Percentiles rank a stretch among this genome's conserved stretches.
Evolutionary conservation across 1,140 invertebrate species (phyloP).

Genomic region (Marisa cornuarietis): DNA sequence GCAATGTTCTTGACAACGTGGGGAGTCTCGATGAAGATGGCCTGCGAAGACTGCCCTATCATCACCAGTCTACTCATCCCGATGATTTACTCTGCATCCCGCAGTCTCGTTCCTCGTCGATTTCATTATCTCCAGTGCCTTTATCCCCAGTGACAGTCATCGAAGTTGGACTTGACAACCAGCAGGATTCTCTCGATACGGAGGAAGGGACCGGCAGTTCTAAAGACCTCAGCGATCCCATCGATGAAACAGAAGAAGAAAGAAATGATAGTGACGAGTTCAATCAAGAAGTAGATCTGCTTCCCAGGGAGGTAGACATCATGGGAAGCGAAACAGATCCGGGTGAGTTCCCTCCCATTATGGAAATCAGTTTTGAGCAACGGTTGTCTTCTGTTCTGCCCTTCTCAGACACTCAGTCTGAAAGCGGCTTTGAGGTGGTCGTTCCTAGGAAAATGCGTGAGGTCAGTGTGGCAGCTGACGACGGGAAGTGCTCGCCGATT

Average conservation of each 20-base stretch:
- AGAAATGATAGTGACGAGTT: neutral
- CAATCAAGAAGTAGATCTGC: neutral
- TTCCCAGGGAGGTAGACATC: neutral
- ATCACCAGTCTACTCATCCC: neutral
- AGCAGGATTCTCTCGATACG: slow-evolving; percentile 53
- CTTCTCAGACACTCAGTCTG: neutral
- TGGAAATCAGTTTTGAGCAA: neutral
- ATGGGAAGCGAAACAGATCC: slow-evolving; percentile 20
- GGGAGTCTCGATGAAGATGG: neutral
- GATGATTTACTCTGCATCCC: slow-evolving; percentile 31
- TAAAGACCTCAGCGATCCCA: slow-evolving; percentile 25
- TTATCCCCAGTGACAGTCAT: slow-evolving; percentile 59
- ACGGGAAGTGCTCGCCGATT: slow-evolving; percentile 7
- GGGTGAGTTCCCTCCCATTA: slow-evolving; percentile 13
- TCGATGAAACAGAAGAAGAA: slow-evolving; percentile 11
- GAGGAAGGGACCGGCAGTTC: slow-evolving; percentile 40
- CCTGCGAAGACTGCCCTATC: neutral
- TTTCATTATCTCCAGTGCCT: slow-evolving; percentile 45
- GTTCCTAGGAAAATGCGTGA: neutral
- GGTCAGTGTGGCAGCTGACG: slow-evolving; percentile 8
- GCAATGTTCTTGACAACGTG: slow-evolving; percentile 8
- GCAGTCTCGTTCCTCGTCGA: slow-evolving; percentile 37
- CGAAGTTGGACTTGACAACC: slow-evolving; percentile 57
- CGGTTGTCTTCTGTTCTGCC: neutral
- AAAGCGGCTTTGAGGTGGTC: neutral